Evolutionary conservation across 2,888 invertebrate species (phyloP), one percentile per base, ranked within the genome.

Genomic region (Sphinx pinastri): DNA sequence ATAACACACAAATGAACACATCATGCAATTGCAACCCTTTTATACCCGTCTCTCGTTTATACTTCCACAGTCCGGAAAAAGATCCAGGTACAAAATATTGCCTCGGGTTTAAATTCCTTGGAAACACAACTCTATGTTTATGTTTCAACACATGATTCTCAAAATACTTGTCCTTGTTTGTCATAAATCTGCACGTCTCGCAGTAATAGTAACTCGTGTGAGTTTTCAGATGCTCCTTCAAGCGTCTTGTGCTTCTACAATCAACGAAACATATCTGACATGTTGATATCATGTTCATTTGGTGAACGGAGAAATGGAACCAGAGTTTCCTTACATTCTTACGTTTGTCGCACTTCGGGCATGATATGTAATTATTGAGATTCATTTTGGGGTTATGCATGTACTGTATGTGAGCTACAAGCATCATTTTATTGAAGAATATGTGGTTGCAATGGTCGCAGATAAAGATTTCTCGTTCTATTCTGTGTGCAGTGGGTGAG

Each of bases 341-440:
- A 7, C 5, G 0, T 31, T 45, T 12, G 2, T 49, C 0, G 10
- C 1, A 0, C 4, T 2, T 12, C 11, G 63, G 59, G 31, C 71
- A 57, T 60, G 77, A 0, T 1, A 12, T 31, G 11, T 66, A 0
- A 7, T 2, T 7, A 0, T 63, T 0, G 11, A 57, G 68, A 0
- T 71, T 31, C 0, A 12, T 6, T 0, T n/a, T 59, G 6, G 12
- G 6, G 0, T 70, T 71, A 66, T 84, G 85, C 0, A 63, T 66
- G 2, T 75, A 72, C 0, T 59, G 52, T 0, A 88, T 82, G 25
- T 92, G 92, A 0, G 77, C 51, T 0, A 72, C 25, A 0, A 92
- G 67, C 0, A 88, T 68, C 0, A 72, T 57, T 57, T 91, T 91
- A 71, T 91, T 91, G 74, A 91, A 92, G 75, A 89, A 91, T 6